These are phyloP conservation scores for Bufo gargarizans DNA, from an alignment of 2,113 vertebrate genomes.

Conservation along the genomic window DNA sequence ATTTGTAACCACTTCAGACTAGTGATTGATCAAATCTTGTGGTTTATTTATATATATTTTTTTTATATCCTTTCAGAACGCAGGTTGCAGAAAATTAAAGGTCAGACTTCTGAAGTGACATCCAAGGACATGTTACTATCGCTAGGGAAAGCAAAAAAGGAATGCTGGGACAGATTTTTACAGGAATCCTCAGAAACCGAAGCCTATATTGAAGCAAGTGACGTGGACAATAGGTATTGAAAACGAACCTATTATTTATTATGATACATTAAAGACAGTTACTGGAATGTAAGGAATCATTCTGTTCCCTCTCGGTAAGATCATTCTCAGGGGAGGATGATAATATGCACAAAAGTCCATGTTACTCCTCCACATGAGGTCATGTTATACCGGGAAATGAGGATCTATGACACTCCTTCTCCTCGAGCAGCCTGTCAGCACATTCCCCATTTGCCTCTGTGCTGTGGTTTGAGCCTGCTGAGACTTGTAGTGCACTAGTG, in stretches of 20 bases:
- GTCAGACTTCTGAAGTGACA: constrained; percentile 88
- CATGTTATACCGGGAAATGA: too few species aligned
- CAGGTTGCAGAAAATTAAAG: constrained; percentile 89
- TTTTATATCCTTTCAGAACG: constrained; percentile 77
- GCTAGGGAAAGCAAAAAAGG: constrained; percentile 92
- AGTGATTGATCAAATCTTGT: not conserved
- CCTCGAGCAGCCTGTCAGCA: too few species aligned
- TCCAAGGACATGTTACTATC: constrained; percentile 93
- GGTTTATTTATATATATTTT: not conserved
- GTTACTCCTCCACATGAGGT: too few species aligned
- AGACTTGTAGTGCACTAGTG: too few species aligned
- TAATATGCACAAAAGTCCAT: too few species aligned
- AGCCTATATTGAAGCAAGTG: constrained; percentile 80
- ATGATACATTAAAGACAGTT: not conserved
- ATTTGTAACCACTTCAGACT: too few species aligned
- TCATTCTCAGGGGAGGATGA: too few species aligned
- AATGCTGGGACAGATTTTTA: constrained; percentile 96
- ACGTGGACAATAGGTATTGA: constrained; percentile 86
- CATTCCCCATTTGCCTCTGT: too few species aligned
- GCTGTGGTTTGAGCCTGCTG: too few species aligned
- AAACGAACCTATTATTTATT: not conserved
- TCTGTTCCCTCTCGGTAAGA: not conserved
- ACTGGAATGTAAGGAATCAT: not conserved
- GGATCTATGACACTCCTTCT: too few species aligned
- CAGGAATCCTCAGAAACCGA: constrained; percentile 89